Base-by-base conservation (phyloP, 1,140 invertebrate species). In the Aphelinus atriplicis region DNA sequence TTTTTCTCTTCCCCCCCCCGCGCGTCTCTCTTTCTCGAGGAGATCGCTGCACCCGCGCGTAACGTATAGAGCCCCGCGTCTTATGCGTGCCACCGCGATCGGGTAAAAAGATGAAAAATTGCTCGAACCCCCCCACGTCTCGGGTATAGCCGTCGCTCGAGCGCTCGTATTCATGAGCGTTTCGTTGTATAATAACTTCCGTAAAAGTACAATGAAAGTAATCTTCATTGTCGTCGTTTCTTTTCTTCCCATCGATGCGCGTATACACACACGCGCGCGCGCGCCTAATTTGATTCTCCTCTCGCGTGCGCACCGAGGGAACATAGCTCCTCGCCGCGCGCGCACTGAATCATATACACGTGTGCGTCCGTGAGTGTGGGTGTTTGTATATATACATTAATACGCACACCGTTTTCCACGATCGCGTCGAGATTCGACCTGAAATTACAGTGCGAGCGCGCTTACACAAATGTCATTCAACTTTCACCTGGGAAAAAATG, bases 121-220 rank as follows among this genome's bases (percentile, higher is more conserved):
- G 45, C 62, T 10, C 62, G 42, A 57, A 26, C 26, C 26, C 26
- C 26, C 26, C 26, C 26, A 26, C 26, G 26, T 26, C 26, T 26
- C 26, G 26, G 26, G 26, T 26, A 26, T 26, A 26, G 26, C 26
- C 26, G 26, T 26, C 50, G 9, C n/a, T n/a, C 48, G 43, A 4
- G n/a, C 6, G 57, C 57, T 3, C 26, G 9, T 62, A 50, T 43
- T 6, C 10, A 56, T 53, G 61, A 66, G 42, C 9, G 47, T 58
- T 57, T 65, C 61, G 51, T 67, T 73, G 57, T 73, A 73, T 57
- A 69, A 69, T 48, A 57, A 69, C 60, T 63, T 74, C 66, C 65
- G 65, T 69, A 63, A 74, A 72, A 56, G 47, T 3, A 62, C 65
- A 73, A 73, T 62, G 72, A 68, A 51, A 47, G 63, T 62, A 67